A percentile compares a stretch with the other conserved stretches of the same genome.
phyloP scores from a whole-genome alignment of 2,888 invertebrate genomes.

The Mamestra brassicae region DNA sequence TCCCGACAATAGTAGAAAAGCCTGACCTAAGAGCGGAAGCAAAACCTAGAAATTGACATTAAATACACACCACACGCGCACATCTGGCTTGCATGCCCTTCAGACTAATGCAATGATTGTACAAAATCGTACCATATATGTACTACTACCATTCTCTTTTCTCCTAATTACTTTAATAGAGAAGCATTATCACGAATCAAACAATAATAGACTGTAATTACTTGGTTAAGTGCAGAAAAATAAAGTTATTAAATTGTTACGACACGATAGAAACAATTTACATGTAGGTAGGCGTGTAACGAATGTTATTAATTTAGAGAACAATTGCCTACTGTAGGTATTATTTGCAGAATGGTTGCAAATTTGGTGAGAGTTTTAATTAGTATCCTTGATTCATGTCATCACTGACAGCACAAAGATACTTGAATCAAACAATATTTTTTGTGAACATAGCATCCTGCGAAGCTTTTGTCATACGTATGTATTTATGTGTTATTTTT shows the following conservation, averaged over 20 bases:
- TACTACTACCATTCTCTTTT: slow-evolving; percentile 24
- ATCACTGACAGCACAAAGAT: background rate
- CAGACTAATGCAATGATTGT: slow-evolving; percentile 39
- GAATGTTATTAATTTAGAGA: slow-evolving; percentile 17
- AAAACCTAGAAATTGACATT: slow-evolving; percentile 22
- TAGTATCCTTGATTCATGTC: background rate
- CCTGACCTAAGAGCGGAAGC: background rate
- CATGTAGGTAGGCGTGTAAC: slow-evolving; percentile 1
- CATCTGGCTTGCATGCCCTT: slow-evolving; percentile 14
- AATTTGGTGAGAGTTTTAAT: background rate
- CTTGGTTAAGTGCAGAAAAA: slow-evolving; percentile 34
- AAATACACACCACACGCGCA: slow-evolving; percentile 28
- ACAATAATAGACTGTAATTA: slow-evolving; percentile 44
- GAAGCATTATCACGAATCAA: slow-evolving; percentile 36
- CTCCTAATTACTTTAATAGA: slow-evolving; percentile 44
- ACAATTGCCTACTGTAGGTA: slow-evolving; percentile 15
- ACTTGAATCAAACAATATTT: no score
- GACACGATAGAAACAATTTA: slow-evolving; percentile 11
- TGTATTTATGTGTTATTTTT: no score
- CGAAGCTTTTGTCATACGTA: no score
- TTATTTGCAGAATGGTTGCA: slow-evolving; percentile 4
- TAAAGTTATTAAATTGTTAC: slow-evolving; percentile 45
- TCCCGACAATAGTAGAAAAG: slow-evolving; percentile 2
- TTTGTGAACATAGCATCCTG: no score
- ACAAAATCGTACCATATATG: slow-evolving; percentile 17